Conservation (phyloP, 2,888 invertebrate genomes). For the Arrhopalites spinosus region DNA sequence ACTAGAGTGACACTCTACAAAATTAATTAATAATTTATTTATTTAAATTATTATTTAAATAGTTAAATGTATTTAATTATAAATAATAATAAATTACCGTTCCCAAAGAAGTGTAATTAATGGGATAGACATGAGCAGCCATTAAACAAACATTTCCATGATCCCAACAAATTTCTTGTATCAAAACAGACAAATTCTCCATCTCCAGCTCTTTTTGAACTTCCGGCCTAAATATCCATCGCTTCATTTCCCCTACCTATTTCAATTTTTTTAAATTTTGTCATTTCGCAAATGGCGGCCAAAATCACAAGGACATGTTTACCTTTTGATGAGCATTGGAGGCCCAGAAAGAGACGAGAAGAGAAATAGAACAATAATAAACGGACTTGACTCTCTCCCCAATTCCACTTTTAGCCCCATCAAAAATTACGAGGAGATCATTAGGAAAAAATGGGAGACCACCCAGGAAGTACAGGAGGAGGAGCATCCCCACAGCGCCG, state of each 20-base stretch:
- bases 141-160: background rate
- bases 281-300: background rate
- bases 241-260: background rate
- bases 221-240: slow-evolving; percentile 12
- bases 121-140: background rate
- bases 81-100: background rate
- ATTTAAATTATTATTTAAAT: background rate
- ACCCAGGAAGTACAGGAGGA: slow-evolving; percentile 3
- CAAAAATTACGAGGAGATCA: background rate
- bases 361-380: background rate
- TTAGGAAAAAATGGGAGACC: slow-evolving; percentile 12
- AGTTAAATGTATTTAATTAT: background rate
- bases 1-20: slow-evolving; percentile 3
- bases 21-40: background rate
- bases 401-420: background rate
- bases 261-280: background rate
- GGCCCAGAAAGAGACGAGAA: background rate
- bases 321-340: background rate
- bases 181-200: background rate
- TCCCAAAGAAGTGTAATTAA: slow-evolving; percentile 6
- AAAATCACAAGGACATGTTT: background rate
- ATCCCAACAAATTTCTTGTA: slow-evolving; percentile 13
- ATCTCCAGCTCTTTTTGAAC: background rate
- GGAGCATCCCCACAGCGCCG: background rate
- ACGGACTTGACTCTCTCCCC: background rate